Evolutionary conservation across 2,888 invertebrate genomes (phyloP), one percentile per base, ranked within the genome.

Genomic region (Spisula subtruncata): DNA sequence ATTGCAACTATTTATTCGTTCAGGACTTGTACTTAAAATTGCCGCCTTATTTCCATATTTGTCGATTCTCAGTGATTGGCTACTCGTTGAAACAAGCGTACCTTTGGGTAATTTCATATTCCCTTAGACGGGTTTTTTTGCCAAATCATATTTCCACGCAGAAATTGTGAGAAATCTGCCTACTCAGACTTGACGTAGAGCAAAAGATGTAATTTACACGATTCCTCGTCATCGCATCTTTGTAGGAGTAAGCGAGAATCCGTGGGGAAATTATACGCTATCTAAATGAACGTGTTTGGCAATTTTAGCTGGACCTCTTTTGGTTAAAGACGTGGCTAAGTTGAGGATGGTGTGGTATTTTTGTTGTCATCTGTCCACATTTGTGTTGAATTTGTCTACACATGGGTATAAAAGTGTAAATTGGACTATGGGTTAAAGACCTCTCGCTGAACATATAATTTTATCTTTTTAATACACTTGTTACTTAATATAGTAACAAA

Each of bases 141-240:
- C 20, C 41, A 80, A 85, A 85, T 85, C 80, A 54, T 85, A 85
- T 85, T 85, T 85, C 35, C 18, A 18, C 51, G 54, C 20, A 56
- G 56, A 85, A 85, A 85, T 85, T 56, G 79, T 56, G 80, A 80
- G 41, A 85, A 85, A 85, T 85, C 56, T 29, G 8, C 18, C 16
- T 80, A 85, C 80, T 85, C 56, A 32, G n/a, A 32, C 56, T 10
- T 80, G 85, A 85, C 79, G 56, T 29, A 1, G 41, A 48, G 54
- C n/a, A 29, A n/a, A 80, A 51, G 41, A 85, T 85, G 85, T 80
- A 41, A 85, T 85, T 85, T 85, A 51, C 83, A 66, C 66, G 35
- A 75, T 32, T 35, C 16, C 35, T 6, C 2, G 12, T 35, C 16
- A 32, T 6, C 2, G 12, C 75, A 32, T 14, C 75, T 4, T 75